Evolutionary conservation across 2,113 vertebrate species (phyloP).

Genomic region (Plotosus lineatus): DNA sequence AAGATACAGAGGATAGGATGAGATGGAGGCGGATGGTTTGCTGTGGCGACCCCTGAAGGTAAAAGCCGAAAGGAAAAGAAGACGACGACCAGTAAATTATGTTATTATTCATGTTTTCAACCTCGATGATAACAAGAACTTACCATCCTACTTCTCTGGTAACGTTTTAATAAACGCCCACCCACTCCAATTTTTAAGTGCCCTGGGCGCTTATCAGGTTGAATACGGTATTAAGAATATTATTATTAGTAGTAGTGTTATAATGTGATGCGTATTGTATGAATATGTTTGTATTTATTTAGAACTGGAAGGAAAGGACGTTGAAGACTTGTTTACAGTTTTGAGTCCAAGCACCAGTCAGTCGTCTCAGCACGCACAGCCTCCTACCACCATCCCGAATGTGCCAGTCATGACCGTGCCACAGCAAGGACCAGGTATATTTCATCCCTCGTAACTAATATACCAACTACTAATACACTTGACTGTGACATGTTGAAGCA

Average conservation of each 20-base stretch:
- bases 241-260: neutral
- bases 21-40: no score
- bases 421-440: conserved; percentile 74
- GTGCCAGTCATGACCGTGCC: conserved; percentile 61
- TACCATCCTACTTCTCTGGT: no score
- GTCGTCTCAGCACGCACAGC: conserved; percentile 64
- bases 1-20: no score
- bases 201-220: no score
- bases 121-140: no score
- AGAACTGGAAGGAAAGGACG: conserved; percentile 96
- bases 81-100: no score
- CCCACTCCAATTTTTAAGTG: no score
- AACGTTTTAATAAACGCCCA: no score
- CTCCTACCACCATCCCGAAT: conserved; percentile 57
- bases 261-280: neutral
- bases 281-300: conserved; percentile 5
- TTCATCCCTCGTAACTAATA: neutral
- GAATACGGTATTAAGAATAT: no score
- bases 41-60: no score
- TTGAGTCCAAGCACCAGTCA: conserved; percentile 82
- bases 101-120: no score
- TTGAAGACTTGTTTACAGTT: conserved; percentile 95
- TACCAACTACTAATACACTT: neutral
- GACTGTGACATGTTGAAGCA: neutral
- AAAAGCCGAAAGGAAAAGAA: no score